A percentile compares a stretch with the other conserved stretches of the same genome.
phyloP scores from a whole-genome alignment of 1,140 invertebrate species.

The Batillaria attramentaria region DNA sequence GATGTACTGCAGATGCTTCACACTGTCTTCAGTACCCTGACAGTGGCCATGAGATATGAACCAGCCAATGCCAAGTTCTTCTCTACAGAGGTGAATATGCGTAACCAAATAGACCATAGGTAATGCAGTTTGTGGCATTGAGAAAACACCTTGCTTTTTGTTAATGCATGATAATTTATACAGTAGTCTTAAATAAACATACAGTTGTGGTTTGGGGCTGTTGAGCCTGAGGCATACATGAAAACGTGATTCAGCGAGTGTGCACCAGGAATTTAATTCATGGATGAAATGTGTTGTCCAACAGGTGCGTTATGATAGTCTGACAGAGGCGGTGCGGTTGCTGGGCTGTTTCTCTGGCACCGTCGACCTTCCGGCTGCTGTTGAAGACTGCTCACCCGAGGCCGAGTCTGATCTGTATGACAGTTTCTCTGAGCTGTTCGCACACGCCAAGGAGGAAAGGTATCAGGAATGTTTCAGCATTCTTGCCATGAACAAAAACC shows the following conservation, averaged over 20 bases:
- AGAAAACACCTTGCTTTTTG: conserved; percentile 2
- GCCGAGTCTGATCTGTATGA: conserved; percentile 39
- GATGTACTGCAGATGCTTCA: conserved; percentile 77
- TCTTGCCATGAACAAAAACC: too few species aligned
- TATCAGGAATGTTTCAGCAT: conserved; percentile 32
- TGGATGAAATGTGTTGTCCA: too few species aligned
- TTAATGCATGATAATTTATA: too few species aligned
- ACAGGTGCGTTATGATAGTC: conserved; percentile 90
- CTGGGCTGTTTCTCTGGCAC: conserved; percentile 88
- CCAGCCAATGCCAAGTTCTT: conserved; percentile 99
- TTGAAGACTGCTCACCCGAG: conserved; percentile 57
- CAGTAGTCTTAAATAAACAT: too few species aligned
- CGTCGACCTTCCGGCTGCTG: conserved; percentile 54
- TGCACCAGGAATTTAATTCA: too few species aligned
- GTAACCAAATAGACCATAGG: too few species aligned
- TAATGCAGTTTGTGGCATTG: neutral
- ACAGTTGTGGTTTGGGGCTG: too few species aligned
- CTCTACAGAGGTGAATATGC: conserved; percentile 87
- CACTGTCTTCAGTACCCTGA: conserved; percentile 94
- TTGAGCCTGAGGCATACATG: too few species aligned
- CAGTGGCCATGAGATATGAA: conserved; percentile 98
- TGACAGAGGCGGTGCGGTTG: conserved; percentile 91
- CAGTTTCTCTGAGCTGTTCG: conserved; percentile 59
- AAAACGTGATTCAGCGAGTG: too few species aligned
- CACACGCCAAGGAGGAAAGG: conserved; percentile 58